phyloP scores from a whole-genome alignment of 2,797 vertebrate genomes.

The Xenops minutus region DNA sequence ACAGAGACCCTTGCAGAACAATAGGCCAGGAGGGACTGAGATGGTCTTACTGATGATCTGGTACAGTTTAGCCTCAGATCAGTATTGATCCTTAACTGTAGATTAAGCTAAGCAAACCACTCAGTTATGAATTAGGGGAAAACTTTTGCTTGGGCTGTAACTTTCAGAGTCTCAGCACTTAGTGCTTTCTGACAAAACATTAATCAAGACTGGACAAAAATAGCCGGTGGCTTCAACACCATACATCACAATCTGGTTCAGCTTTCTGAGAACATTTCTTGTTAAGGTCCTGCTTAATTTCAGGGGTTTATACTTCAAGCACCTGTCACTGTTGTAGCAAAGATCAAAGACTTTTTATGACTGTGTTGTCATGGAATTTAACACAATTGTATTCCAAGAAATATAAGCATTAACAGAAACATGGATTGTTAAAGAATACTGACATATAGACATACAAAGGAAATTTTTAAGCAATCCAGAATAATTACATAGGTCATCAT shows the following conservation, averaged over 20 bases:
- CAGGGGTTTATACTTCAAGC: neutral
- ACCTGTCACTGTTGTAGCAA: neutral
- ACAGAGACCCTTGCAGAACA: neutral
- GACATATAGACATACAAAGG: neutral
- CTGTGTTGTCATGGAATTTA: neutral
- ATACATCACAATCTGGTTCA: neutral
- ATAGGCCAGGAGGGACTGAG: neutral
- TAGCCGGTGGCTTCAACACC: neutral
- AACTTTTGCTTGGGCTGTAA: neutral
- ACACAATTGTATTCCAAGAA: neutral
- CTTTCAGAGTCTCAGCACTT: neutral
- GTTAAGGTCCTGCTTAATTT: neutral
- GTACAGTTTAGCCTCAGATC: neutral
- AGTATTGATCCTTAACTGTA: neutral
- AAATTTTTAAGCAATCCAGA: neutral
- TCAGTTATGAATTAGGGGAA: neutral
- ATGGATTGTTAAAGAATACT: neutral
- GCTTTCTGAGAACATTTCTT: neutral
- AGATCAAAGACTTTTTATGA: neutral
- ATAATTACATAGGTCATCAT: neutral
- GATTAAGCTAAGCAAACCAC: neutral
- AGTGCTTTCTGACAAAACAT: neutral
- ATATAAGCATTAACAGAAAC: neutral
- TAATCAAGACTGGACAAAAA: neutral
- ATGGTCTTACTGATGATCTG: neutral